phyloP scores from a whole-genome alignment of 2,888 invertebrate species.

The Drosophila cracens region DNA sequence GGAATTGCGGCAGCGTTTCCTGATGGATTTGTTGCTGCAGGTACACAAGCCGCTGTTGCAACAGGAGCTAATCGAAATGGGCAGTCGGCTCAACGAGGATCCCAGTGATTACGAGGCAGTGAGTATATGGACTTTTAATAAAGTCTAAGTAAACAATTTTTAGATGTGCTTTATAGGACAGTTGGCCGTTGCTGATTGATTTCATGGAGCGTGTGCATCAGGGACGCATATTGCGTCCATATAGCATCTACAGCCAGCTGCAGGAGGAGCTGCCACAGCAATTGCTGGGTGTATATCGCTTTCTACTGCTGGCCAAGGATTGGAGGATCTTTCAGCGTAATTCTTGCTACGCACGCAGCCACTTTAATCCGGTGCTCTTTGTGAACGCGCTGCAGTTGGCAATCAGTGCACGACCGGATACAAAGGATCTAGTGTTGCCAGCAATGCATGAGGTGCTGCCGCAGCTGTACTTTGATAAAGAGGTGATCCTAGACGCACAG shows the following conservation, averaged over 20 bases:
- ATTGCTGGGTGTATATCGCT: slow-evolving; percentile 64
- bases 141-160: background rate
- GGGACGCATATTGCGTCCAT: slow-evolving; percentile 54
- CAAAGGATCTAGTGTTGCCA: slow-evolving; percentile 88
- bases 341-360: slow-evolving; percentile 88
- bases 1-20: slow-evolving; percentile 58
- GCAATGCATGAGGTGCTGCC: slow-evolving; percentile 91
- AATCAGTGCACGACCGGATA: slow-evolving; percentile 88
- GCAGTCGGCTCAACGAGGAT: slow-evolving; percentile 53
- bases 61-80: slow-evolving; percentile 59
- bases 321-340: slow-evolving; percentile 87
- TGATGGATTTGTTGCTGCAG: slow-evolving; percentile 71
- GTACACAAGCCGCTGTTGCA: slow-evolving; percentile 74
- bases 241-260: slow-evolving; percentile 54
- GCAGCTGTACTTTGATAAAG: slow-evolving; percentile 88
- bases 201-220: slow-evolving; percentile 55
- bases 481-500: slow-evolving; percentile 58
- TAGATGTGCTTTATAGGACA: slow-evolving; percentile 32
- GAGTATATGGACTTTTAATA: background rate
- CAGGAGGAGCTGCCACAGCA: slow-evolving; percentile 56
- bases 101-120: slow-evolving; percentile 58
- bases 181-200: slow-evolving; percentile 35
- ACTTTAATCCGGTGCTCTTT: slow-evolving; percentile 91
- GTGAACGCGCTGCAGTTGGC: slow-evolving; percentile 89
- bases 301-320: slow-evolving; percentile 85